These are phyloP conservation scores for Mystacides longicornis DNA, from an alignment of 2,888 invertebrate species.

Conservation along the genomic window DNA sequence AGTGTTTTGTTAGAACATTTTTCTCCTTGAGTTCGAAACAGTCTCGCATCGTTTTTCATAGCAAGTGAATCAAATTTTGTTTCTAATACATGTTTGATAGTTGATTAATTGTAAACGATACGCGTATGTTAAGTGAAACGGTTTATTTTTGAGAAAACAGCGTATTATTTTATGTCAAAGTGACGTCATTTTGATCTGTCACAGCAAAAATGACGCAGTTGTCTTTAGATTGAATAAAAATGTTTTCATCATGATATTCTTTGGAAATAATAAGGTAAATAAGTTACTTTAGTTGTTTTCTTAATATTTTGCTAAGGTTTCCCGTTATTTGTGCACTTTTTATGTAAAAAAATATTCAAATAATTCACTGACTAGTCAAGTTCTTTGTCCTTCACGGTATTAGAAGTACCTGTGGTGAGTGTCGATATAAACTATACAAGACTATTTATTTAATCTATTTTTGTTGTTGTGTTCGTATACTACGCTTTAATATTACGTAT, in stretches of 20 bases:
- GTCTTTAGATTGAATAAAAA: slow-evolving; percentile 40
- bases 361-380: slow-evolving; percentile 5
- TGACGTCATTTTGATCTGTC: slow-evolving; percentile 56
- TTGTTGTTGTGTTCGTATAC: slow-evolving; percentile 16
- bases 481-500: slow-evolving; percentile 12
- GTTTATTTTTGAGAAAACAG: slow-evolving; percentile 23
- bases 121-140: slow-evolving; percentile 2
- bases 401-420: background rate
- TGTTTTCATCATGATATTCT: slow-evolving; percentile 47
- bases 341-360: background rate
- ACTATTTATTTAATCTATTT: slow-evolving; percentile 16
- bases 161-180: slow-evolving; percentile 36
- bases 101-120: background rate
- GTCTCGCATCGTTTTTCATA: slow-evolving; percentile 8
- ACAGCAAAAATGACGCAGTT: slow-evolving; percentile 55
- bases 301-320: background rate
- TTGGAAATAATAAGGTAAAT: slow-evolving; percentile 17
- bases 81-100: background rate
- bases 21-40: slow-evolving; percentile 15
- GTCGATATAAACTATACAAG: too few species aligned
- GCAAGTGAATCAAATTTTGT: background rate
- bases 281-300: background rate
- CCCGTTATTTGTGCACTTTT: background rate
- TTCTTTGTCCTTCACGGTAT: slow-evolving; percentile 23
- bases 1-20: slow-evolving; percentile 15